Evolutionary conservation across 2,113 vertebrate species (phyloP).

Genomic region (Channa maculata): DNA sequence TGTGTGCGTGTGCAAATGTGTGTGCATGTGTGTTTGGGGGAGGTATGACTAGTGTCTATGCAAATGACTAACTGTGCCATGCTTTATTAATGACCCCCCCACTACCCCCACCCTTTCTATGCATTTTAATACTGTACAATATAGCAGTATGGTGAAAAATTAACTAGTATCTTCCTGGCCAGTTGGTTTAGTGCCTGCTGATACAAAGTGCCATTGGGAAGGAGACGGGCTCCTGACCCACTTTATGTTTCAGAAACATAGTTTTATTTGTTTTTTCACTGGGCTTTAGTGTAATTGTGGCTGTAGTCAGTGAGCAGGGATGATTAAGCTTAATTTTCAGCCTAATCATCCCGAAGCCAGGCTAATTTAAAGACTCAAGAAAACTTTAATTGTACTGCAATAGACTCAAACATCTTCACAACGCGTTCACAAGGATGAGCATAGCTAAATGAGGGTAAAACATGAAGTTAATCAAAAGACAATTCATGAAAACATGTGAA

Average conservation of each 20-base stretch:
- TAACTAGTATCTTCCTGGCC: constrained; percentile 58
- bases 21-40: constrained; percentile 12
- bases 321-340: no score
- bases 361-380: no score
- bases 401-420: no score
- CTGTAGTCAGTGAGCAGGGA: no score
- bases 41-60: background rate
- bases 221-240: constrained; percentile 67
- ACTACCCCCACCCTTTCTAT: constrained; percentile 53
- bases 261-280: background rate
- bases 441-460: no score
- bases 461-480: no score
- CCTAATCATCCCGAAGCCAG: no score
- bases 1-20: background rate
- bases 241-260: constrained; percentile 57
- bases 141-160: constrained; percentile 69
- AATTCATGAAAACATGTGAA: no score
- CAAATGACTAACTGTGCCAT: constrained; percentile 51
- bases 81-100: constrained; percentile 69
- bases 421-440: no score
- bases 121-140: constrained; percentile 70
- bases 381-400: no score
- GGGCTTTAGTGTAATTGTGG: background rate
- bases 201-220: constrained; percentile 72
- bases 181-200: constrained; percentile 68